Conservation (phyloP, 92 coral and sea anemone species). For the Zoanthus sansibaricus region DNA sequence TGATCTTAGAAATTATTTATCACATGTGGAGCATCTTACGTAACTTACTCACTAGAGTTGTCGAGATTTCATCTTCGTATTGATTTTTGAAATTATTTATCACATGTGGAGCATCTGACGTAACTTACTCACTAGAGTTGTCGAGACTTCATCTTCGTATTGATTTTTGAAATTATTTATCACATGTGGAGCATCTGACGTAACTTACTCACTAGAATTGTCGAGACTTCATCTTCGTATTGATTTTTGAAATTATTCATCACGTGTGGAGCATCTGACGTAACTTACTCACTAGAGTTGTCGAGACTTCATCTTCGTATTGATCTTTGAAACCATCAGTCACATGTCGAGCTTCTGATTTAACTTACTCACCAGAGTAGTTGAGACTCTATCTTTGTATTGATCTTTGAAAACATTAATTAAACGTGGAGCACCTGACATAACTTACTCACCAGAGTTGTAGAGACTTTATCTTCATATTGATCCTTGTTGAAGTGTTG, state of each 20-base stretch:
- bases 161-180: no score
- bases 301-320: constrained; percentile 76
- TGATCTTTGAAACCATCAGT: constrained; percentile 20
- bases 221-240: background rate
- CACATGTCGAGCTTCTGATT: no score
- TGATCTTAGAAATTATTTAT: constrained; percentile 18
- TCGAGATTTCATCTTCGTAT: constrained; percentile 78
- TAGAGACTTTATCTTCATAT: constrained; percentile 78
- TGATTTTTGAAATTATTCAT: no score
- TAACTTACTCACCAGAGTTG: constrained; percentile 72
- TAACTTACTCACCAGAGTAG: no score
- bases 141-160: no score
- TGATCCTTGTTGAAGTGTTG: constrained; percentile 71
- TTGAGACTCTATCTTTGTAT: no score
- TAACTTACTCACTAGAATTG: constrained; percentile 71
- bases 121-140: constrained; percentile 64
- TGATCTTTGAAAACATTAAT: no score
- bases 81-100: constrained; percentile 22
- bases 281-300: constrained; percentile 72
- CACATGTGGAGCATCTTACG: no score
- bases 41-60: constrained; percentile 3
- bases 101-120: no score
- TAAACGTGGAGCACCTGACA: no score
- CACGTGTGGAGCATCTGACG: no score
- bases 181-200: no score